Percentiles rank a stretch among this genome's conserved stretches.
phyloP scores from a whole-genome alignment of 2,797 vertebrate genomes.

The Paedocypris micromegethes region DNA sequence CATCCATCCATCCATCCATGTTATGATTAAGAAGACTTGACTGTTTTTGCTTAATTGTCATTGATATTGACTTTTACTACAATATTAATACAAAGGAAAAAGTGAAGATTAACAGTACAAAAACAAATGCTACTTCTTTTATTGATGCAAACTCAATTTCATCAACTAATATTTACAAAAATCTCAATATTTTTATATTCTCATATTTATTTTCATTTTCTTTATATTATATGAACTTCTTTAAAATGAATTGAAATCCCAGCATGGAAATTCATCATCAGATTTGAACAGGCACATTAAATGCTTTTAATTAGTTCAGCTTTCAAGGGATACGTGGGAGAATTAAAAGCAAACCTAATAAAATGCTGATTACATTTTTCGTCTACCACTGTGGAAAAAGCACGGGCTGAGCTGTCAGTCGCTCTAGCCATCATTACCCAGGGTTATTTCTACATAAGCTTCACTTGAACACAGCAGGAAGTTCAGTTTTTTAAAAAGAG shows the following conservation, averaged over 20 bases:
- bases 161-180: no score
- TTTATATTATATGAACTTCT: conserved; percentile 54
- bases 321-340: conserved; percentile 55
- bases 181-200: background rate
- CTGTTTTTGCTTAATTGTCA: no score
- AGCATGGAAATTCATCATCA: conserved; percentile 69
- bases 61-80: no score
- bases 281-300: conserved; percentile 65
- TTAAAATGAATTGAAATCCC: conserved; percentile 71
- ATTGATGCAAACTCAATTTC: no score
- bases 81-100: no score
- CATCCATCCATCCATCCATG: background rate
- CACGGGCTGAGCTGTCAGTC: conserved; percentile 22
- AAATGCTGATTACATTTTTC: conserved; percentile 68
- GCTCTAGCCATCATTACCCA: conserved; percentile 11
- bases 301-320: conserved; percentile 64
- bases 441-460: conserved; percentile 15
- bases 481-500: background rate
- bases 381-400: conserved; percentile 52
- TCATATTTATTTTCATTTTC: background rate
- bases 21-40: background rate
- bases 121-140: no score
- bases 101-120: no score
- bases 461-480: conserved; percentile 4
- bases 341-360: conserved; percentile 71